Base-by-base conservation (phyloP, 1,140 invertebrate genomes). In the Sarcophaga peregrina region DNA sequence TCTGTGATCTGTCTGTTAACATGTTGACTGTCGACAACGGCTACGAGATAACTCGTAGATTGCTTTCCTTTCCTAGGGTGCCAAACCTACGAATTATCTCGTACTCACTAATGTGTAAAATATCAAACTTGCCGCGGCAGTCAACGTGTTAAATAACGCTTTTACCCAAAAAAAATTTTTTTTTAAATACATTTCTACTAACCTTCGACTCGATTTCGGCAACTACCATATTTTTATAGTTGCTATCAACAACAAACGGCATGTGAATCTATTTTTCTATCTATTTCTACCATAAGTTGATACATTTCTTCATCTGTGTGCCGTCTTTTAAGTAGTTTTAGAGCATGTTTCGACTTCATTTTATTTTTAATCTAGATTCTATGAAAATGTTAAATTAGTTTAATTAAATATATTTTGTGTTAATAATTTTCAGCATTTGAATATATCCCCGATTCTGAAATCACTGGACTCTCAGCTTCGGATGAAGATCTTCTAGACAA, bases 361-460 rank as follows among this genome's bases (percentile, higher is more conserved):
- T 13, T 78, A 5, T 48, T 48, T 47, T 48, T 48, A n/a, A 3
- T 37, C 25, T 37, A 37, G 48, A 2, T 47, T 48, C 7, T 58
- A 25, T 58, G 5, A 13, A 58, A 37, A 15, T 52, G 4, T 62
- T 72, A 48, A 68, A 7, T 76, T 7, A 48, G 17, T 76, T 52
- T 1, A 25, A 50, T 78, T 17, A 76, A 37, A 50, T 78, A n/a
- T 78, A 72, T 72, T n/a, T n/a, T 72, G 20, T 72, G 7, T 25
- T 25, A 10, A 20, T n/a, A n/a, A 17, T 78, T 50, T 78, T 8
- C 91, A 97, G 96, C 96, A 81, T 98, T 97, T 91, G 97, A 98
- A 92, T 98, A 98, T 91, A 93, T 96, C 84, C 96, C 96, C 75
- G 96, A 97, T 91, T 96, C 95, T 86, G 96, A 97, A 92, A 95